Conservation (phyloP, 2,797 vertebrate species). For the Cynodonichthys magdalenae region DNA sequence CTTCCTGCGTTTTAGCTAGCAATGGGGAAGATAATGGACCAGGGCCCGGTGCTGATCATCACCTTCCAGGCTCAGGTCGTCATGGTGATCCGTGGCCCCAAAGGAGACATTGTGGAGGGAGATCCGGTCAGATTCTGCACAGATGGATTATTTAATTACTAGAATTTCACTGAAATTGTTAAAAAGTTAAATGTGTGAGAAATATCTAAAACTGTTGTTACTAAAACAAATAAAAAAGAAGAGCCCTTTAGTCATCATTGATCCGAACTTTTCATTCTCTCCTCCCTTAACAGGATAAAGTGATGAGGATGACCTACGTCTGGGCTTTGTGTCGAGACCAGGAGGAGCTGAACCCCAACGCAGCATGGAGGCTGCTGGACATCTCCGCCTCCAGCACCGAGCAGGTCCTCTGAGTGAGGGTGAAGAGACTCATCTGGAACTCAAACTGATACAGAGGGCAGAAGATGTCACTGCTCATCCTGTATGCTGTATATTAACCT, state of each 20-base stretch:
- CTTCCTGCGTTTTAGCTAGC: constrained; percentile 80
- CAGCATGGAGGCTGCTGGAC: constrained; percentile 95
- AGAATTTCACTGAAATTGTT: neutral
- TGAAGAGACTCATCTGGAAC: constrained; percentile 16
- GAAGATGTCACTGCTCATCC: constrained; percentile 26
- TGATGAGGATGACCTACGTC: constrained; percentile 93
- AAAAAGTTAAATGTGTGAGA: neutral
- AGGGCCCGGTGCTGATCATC: constrained; percentile 92
- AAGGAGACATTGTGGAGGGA: constrained; percentile 91
- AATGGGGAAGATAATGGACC: constrained; percentile 98
- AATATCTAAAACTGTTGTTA: neutral
- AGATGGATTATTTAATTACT: constrained; percentile 4
- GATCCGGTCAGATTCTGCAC: constrained; percentile 79
- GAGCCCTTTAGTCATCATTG: neutral
- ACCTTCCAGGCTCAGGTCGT: constrained; percentile 95
- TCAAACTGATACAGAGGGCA: constrained; percentile 20
- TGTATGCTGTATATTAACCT: constrained; percentile 17
- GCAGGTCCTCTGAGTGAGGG: constrained; percentile 78
- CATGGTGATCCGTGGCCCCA: constrained; percentile 88
- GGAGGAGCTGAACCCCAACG: constrained; percentile 92
- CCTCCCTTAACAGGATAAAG: constrained; percentile 87
- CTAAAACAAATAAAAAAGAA: too few species aligned
- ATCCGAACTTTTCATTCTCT: constrained; percentile 24
- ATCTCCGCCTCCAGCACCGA: constrained; percentile 94
- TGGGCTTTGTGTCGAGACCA: constrained; percentile 97